These are phyloP conservation scores for Leucoptera coffeella DNA, from an alignment of 2,888 invertebrate species.

Conservation along the genomic window DNA sequence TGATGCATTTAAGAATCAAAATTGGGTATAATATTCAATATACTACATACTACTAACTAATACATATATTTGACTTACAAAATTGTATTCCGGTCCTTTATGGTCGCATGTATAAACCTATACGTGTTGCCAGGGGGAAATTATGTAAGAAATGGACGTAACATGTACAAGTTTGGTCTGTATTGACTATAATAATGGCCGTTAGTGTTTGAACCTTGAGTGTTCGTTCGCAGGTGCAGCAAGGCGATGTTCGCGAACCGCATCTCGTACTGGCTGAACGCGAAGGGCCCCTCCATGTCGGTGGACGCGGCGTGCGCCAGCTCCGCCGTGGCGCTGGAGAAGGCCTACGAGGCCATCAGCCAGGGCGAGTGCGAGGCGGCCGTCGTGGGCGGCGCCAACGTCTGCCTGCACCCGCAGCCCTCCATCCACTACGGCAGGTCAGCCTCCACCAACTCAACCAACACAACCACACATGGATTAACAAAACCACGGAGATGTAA, in stretches of 20 bases:
- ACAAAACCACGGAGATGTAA: too few relatives aligned
- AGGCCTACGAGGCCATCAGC: conserved; percentile 18
- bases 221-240: conserved; percentile 16
- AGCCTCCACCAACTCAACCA: background rate
- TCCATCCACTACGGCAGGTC: conserved; percentile 24
- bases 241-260: conserved; percentile 32
- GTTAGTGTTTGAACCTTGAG: too few relatives aligned
- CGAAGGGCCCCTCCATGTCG: conserved; percentile 25
- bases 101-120: too few relatives aligned
- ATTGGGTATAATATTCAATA: too few relatives aligned
- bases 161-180: background rate
- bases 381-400: conserved; percentile 54
- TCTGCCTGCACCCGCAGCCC: conserved; percentile 50
- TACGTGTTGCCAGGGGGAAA: too few relatives aligned
- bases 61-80: too few relatives aligned
- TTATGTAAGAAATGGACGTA: conserved; percentile 4
- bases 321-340: conserved; percentile 18
- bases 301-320: conserved; percentile 25
- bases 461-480: too few relatives aligned
- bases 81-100: too few relatives aligned
- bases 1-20: too few relatives aligned
- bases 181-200: background rate
- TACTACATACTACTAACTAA: too few relatives aligned
- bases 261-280: conserved; percentile 31
- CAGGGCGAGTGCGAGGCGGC: conserved; percentile 39